Evolutionary conservation across 2,113 vertebrate genomes (phyloP).

Genomic region (Hystrix brachyura): DNA sequence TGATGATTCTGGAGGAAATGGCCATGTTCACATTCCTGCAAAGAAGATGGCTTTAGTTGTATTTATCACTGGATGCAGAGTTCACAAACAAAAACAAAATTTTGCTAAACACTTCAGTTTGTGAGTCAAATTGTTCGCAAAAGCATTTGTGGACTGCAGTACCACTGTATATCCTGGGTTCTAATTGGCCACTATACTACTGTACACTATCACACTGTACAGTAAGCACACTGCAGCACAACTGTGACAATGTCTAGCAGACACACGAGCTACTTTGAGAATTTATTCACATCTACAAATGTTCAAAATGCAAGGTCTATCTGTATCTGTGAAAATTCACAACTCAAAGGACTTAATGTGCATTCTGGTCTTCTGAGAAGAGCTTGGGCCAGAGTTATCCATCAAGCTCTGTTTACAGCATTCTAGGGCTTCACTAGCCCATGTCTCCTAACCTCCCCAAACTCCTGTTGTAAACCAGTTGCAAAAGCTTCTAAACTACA

Average conservation of each 20-base stretch:
- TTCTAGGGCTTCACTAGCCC: neutral
- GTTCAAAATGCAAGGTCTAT: neutral
- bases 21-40: neutral
- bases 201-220: neutral
- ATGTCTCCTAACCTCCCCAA: neutral
- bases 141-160: neutral
- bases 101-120: neutral
- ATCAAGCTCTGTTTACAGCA: neutral
- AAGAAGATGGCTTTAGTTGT: neutral
- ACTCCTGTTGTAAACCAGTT: neutral
- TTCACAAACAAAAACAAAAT: neutral
- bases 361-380: neutral
- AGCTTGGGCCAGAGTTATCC: neutral
- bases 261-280: neutral
- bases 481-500: neutral
- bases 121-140: neutral
- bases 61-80: neutral
- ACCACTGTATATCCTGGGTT: neutral
- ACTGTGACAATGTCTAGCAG: neutral
- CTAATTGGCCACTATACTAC: neutral
- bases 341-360: neutral
- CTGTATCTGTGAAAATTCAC: neutral
- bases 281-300: neutral
- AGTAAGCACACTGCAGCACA: neutral
- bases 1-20: neutral